Evolutionary conservation across 2,888 invertebrate species (phyloP).

Genomic region (Oligia fasciuncula): DNA sequence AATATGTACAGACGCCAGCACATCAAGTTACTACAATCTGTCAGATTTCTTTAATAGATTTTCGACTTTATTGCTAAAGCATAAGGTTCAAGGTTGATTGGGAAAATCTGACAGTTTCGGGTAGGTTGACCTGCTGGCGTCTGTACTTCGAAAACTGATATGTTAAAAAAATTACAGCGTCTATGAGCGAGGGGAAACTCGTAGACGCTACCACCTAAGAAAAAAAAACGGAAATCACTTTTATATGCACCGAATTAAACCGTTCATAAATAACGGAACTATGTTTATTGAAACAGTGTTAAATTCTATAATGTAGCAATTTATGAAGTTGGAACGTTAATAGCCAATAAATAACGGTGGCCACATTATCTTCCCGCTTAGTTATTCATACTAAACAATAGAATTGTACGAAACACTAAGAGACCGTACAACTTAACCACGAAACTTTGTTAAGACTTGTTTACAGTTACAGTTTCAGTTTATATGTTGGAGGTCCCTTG

Average conservation of each 20-base stretch:
- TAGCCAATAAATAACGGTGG: constrained; percentile 63
- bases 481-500: constrained; percentile 82
- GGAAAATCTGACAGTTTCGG: too few relatives aligned
- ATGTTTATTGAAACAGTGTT: constrained; percentile 55
- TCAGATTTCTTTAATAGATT: too few relatives aligned
- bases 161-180: not conserved
- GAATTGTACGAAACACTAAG: constrained; percentile 80
- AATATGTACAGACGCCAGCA: too few relatives aligned
- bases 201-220: not conserved
- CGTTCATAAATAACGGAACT: constrained; percentile 4
- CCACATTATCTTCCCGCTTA: constrained; percentile 71
- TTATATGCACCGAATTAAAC: not conserved
- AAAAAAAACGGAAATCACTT: not conserved
- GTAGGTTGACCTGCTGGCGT: too few relatives aligned
- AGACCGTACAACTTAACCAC: constrained; percentile 83
- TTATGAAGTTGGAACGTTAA: constrained; percentile 52
- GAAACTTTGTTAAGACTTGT: constrained; percentile 87
- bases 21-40: too few relatives aligned
- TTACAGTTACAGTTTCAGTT: constrained; percentile 84
- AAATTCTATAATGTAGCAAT: constrained; percentile 43
- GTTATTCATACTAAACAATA: constrained; percentile 78
- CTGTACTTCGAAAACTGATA: not conserved
- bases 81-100: too few relatives aligned
- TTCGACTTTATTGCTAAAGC: too few relatives aligned
- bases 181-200: not conserved